A percentile compares a stretch with the other conserved stretches of the same genome.
Conservation (phyloP, 2,113 vertebrate genomes). For the Pampusana beccarii region DNA sequence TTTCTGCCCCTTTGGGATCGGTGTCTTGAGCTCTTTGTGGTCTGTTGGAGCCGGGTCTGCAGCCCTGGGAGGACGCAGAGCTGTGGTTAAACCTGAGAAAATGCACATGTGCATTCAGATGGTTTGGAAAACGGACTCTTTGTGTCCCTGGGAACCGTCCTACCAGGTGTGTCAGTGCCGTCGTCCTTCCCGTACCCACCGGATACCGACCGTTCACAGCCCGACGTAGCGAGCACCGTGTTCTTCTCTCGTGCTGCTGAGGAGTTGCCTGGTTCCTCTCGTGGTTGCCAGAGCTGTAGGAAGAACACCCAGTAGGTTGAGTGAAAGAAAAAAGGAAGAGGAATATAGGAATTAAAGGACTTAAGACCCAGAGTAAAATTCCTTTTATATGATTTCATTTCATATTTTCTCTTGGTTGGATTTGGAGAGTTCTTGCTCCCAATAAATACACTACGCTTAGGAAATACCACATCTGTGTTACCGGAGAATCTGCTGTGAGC, state of each 20-base stretch:
- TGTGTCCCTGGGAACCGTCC: neutral
- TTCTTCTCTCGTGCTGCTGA: neutral
- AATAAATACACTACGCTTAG: neutral
- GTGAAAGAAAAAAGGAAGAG: neutral
- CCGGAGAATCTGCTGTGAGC: neutral
- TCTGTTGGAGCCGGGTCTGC: neutral
- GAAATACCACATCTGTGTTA: neutral
- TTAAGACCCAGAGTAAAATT: neutral
- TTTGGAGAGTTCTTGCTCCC: neutral
- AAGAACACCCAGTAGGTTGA: neutral
- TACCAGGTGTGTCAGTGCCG: neutral
- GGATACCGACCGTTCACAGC: neutral
- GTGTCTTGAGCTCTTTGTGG: neutral
- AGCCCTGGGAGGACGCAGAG: neutral
- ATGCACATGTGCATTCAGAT: rapidly evolving
- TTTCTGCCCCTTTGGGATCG: neutral
- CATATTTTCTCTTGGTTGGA: slow-evolving; percentile 3
- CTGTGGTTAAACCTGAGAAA: neutral
- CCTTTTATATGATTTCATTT: neutral
- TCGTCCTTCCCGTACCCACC: neutral
- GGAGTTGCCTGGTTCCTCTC: neutral
- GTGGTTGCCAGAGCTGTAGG: neutral
- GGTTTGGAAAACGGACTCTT: neutral
- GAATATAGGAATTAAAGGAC: neutral
- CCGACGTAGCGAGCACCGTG: neutral